phyloP scores from a whole-genome alignment of 2,797 vertebrate species.

The Falco naumanni region DNA sequence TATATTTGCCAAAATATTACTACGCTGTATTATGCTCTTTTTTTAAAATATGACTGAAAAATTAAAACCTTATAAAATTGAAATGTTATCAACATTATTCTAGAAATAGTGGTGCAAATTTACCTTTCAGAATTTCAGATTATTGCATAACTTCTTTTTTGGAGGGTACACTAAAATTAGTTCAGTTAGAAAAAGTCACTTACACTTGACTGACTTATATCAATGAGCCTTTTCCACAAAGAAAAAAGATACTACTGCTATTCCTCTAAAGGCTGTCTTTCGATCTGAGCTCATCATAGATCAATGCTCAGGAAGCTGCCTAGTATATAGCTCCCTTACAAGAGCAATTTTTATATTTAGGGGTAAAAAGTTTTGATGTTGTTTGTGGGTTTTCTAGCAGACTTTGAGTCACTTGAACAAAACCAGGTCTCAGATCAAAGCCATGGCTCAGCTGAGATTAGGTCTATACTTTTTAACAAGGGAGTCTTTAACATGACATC shows the following conservation, averaged over 20 bases:
- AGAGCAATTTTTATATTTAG: not conserved
- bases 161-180: not conserved
- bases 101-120: not conserved
- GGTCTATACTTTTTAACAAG: not conserved
- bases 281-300: not conserved
- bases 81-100: not conserved
- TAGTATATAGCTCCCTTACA: not conserved
- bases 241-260: not conserved
- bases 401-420: not conserved
- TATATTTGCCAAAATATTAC: not conserved
- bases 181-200: not conserved
- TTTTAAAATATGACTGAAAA: not conserved
- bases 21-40: accelerated
- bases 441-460: not conserved
- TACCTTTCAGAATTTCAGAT: not conserved
- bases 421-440: not conserved
- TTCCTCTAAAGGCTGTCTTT: not conserved
- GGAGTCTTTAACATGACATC: not conserved
- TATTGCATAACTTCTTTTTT: not conserved
- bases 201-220: not conserved
- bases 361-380: not conserved
- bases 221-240: not conserved
- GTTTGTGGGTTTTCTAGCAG: not conserved
- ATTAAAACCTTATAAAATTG: not conserved
- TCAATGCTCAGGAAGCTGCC: not conserved